A percentile compares a stretch with the other conserved stretches of the same genome.
Conservation (phyloP, 2,113 vertebrate genomes). For the Synchiropus splendidus region DNA sequence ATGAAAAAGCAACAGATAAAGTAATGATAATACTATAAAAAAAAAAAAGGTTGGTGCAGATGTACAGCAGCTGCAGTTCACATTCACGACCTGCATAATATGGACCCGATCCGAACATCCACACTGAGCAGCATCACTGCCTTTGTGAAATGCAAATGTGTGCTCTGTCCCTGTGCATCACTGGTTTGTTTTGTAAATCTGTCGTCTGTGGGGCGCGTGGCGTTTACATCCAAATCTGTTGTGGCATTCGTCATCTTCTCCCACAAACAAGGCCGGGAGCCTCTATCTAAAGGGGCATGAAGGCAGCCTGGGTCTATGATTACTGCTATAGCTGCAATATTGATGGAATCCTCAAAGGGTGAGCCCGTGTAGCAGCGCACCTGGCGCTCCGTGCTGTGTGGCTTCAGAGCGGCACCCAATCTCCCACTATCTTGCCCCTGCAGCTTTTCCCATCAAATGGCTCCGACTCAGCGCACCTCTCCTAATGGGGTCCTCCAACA, state of each 20-base stretch:
- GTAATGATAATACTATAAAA: no score
- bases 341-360: slow-evolving; percentile 54
- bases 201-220: slow-evolving; percentile 9
- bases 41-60: no score
- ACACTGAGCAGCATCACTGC: no score
- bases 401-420: slow-evolving; percentile 45
- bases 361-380: slow-evolving; percentile 33
- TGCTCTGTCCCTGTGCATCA: slow-evolving; percentile 2
- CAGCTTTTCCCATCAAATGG: slow-evolving; percentile 51
- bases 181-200: slow-evolving; percentile 24
- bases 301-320: slow-evolving; percentile 46
- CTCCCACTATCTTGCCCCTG: slow-evolving; percentile 39
- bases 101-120: no score
- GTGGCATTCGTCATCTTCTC: slow-evolving; percentile 26
- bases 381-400: slow-evolving; percentile 41
- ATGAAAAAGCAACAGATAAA: no score
- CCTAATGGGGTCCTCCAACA: slow-evolving; percentile 34
- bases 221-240: slow-evolving; percentile 27
- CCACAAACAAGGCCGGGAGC: slow-evolving; percentile 22
- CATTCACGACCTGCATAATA: no score
- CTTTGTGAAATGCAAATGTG: no score
- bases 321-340: slow-evolving; percentile 52
- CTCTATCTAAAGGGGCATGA: slow-evolving; percentile 26
- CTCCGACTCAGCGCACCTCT: slow-evolving; percentile 32
- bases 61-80: no score